These are phyloP conservation scores for Camelus bactrianus DNA, from an alignment of 2,113 vertebrate genomes.

Conservation along the genomic window DNA sequence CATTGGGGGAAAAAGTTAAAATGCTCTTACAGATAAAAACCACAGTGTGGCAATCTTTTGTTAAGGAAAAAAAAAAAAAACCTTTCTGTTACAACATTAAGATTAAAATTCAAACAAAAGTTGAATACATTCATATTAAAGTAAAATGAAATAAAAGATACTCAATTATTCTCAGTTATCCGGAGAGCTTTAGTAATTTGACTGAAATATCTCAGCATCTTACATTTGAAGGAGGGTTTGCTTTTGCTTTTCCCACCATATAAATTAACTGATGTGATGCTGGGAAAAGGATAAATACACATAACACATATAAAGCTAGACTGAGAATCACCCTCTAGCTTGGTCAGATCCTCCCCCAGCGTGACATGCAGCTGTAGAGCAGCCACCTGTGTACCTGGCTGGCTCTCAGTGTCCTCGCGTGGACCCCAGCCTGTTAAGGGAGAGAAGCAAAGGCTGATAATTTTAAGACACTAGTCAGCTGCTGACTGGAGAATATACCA, in stretches of 20 bases:
- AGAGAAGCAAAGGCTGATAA: not conserved
- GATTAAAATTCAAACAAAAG: not conserved
- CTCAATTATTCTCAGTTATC: constrained; percentile 11
- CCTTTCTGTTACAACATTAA: constrained; percentile 27
- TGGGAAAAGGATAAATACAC: not conserved
- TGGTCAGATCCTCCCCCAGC: not conserved
- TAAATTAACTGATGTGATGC: not conserved
- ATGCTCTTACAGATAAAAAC: constrained; percentile 30
- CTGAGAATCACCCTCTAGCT: not conserved
- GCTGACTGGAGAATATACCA: not conserved
- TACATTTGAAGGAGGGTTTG: not conserved
- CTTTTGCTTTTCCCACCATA: not conserved
- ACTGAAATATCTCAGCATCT: not conserved
- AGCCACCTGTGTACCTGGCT: not conserved
- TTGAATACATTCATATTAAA: not conserved
- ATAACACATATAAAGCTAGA: not conserved
- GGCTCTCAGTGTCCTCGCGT: not conserved
- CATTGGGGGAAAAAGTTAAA: not conserved
- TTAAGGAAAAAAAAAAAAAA: not conserved
- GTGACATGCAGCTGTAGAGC: not conserved
- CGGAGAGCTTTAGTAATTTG: not conserved
- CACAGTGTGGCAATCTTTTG: not conserved
- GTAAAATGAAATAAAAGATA: constrained; percentile 43
- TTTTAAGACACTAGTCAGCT: not conserved
- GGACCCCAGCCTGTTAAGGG: not conserved